Evolutionary conservation across 2,888 invertebrate genomes (phyloP), one percentile per base, ranked within the genome.

Genomic region (Eumerus sabulonum): DNA sequence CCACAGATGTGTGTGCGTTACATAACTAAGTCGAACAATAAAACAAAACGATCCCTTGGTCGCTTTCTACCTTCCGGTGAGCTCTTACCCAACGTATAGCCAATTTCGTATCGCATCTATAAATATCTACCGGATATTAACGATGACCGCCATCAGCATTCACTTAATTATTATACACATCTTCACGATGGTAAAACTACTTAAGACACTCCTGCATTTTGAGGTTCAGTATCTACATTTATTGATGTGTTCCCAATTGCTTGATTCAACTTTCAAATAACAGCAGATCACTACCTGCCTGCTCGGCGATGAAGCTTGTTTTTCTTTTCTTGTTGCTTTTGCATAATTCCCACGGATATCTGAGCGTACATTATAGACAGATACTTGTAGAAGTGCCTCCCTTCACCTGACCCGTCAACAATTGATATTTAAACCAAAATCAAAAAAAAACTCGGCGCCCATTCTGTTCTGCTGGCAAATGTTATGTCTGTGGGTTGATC

Each of bases 331-430:
- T n/a, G n/a, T n/a, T n/a, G n/a, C n/a, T 60, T 74, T 74, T 74
- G 74, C 62, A 74, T 74, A 74, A 68, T 74, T 68, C 68, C 54
- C 66, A 73, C 60, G 40, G 54, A 48, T 66, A 53, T 62, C 68
- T 74, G 48, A 27, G 54, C 35, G 62, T 68, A 68, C 51, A 51
- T 40, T 62, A 17, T 16, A 2, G 27, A 27, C 2, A 4, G 27
- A 27, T 27, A 27, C 27, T 27, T 7, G 27, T 27, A 27, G 3
- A 5, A 42, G 14, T 13, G 12, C 44, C 56, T 18, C 63, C 44
- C 51, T 50, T 19, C 40, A 12, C 9, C 48, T 4, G 13, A 0
- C n/a, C 48, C 27, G 7, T 35, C 40, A 42, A 63, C 40, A 42
- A 63, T 51, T 63, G 63, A 63, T 51, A 63, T 63, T 53, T 63